A percentile compares a stretch with the other conserved stretches of the same genome.
These are phyloP conservation scores for Chaetops frenatus DNA, from an alignment of 2,113 vertebrate species.

Conservation along the genomic window DNA sequence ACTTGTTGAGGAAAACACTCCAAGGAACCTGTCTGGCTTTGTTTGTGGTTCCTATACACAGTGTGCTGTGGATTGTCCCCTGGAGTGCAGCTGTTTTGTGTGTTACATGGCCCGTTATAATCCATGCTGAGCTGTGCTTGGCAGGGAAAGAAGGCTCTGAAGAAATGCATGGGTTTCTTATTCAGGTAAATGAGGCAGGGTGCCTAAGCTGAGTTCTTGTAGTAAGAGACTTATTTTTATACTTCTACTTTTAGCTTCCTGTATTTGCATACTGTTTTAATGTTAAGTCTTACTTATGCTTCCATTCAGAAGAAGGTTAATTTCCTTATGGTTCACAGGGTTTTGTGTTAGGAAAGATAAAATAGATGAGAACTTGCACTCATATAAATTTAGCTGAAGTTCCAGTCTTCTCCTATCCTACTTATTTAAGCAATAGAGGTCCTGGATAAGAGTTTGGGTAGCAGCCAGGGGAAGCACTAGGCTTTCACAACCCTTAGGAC, in stretches of 20 bases:
- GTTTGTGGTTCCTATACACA: neutral
- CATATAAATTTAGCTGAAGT: neutral
- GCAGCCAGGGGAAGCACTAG: neutral
- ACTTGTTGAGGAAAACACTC: neutral
- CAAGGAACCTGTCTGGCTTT: neutral
- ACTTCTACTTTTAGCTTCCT: neutral
- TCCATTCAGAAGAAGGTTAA: neutral
- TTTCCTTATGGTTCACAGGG: slow-evolving; percentile 11
- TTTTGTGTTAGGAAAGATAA: neutral
- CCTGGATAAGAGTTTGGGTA: neutral
- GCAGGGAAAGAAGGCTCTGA: neutral
- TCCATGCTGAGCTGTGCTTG: neutral
- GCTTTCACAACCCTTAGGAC: neutral
- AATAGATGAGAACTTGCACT: neutral
- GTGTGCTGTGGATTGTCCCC: neutral
- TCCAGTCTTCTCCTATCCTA: neutral
- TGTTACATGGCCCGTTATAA: neutral
- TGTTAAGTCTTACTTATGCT: neutral
- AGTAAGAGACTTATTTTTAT: slow-evolving; percentile 47
- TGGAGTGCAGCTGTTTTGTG: neutral
- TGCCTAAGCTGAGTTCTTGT: neutral
- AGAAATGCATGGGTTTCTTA: neutral
- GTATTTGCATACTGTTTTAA: neutral
- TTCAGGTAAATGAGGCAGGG: neutral
- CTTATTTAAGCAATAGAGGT: neutral